Evolutionary conservation across 2,888 invertebrate genomes (phyloP), one percentile per base, ranked within the genome.

Genomic region (Thymelicus acteon): DNA sequence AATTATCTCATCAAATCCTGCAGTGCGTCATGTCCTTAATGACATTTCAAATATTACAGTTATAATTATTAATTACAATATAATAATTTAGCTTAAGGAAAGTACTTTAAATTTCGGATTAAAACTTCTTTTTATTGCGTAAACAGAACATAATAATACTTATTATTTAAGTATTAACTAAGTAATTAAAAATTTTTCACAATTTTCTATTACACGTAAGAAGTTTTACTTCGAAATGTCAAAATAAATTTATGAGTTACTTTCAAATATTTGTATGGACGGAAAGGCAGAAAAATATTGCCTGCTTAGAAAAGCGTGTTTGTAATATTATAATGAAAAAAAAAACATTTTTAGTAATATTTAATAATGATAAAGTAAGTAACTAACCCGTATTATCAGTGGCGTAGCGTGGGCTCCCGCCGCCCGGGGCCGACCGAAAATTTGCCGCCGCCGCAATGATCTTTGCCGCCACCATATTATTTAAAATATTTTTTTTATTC

Each of bases 1-100:
- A 71, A 77, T 90, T 92, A 92, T 84, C 76, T 82, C 86, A 84
- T 92, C 92, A 92, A 92, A 91, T 92, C 92, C 78, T 92, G 86
- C 87, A 84, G 92, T 92, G 92, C 90, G 85, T 81, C 74, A 72
- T 68, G 71, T 71, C 73, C 57, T 39, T 58, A 24, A 48, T 49
- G 71, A 74, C 71, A 74, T 72, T 66, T 48, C 49, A 40, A 71
- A 66, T 48, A 69, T 61, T 72, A 69, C 60, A 63, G 47, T 64
- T 60, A 60, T 58, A 48, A 44, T 60, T 66, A 66, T 39, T 61
- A 31, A 54, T 6, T 62, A 61, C 37, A 49, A 19, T 67, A 37
- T 61, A 62, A 10, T 13, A 13, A 66, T 1, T 40, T 58, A 31
- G 24, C 37, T 64, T 64, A 19, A 70, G 31, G 48, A 49, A 60